These are phyloP conservation scores for Chloroceryle amazona DNA, from an alignment of 2,797 vertebrate genomes.

Conservation along the genomic window DNA sequence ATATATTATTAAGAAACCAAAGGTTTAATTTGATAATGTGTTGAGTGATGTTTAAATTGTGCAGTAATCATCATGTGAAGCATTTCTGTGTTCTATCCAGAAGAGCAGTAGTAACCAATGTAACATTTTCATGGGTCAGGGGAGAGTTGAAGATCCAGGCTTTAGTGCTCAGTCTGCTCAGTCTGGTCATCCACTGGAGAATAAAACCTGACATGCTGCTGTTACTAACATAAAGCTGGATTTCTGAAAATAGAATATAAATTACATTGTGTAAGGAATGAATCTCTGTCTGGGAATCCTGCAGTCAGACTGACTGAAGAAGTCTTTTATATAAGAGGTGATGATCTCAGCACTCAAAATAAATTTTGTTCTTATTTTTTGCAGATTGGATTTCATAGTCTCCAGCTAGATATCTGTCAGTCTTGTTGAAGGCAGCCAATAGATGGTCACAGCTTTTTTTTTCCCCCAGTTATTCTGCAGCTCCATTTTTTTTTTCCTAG, in stretches of 20 bases:
- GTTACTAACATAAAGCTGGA: conserved; percentile 25
- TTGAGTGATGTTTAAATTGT: neutral
- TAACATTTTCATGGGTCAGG: conserved; percentile 3
- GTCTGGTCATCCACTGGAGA: neutral
- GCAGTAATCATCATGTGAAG: conserved; percentile 5
- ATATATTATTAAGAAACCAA: neutral
- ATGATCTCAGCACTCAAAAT: conserved; percentile 68
- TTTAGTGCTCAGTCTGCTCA: neutral
- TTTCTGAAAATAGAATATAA: conserved; percentile 67
- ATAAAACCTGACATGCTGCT: conserved; percentile 28
- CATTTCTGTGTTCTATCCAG: conserved; percentile 39
- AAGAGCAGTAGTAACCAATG: neutral
- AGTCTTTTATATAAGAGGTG: conserved; percentile 60
- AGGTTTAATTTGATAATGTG: neutral
- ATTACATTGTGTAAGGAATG: conserved; percentile 60
- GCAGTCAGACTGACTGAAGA: conserved; percentile 56
- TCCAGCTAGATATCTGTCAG: conserved; percentile 28
- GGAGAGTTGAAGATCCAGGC: neutral
- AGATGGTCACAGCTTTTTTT: neutral
- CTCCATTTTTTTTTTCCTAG: conserved; percentile 8
- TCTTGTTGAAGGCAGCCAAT: conserved; percentile 29
- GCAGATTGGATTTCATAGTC: conserved; percentile 50
- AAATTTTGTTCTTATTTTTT: conserved; percentile 62
- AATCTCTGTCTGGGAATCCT: conserved; percentile 60
- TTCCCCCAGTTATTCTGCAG: neutral